Base-by-base conservation (phyloP, 2,113 vertebrate species). In the Pimephales promelas region DNA sequence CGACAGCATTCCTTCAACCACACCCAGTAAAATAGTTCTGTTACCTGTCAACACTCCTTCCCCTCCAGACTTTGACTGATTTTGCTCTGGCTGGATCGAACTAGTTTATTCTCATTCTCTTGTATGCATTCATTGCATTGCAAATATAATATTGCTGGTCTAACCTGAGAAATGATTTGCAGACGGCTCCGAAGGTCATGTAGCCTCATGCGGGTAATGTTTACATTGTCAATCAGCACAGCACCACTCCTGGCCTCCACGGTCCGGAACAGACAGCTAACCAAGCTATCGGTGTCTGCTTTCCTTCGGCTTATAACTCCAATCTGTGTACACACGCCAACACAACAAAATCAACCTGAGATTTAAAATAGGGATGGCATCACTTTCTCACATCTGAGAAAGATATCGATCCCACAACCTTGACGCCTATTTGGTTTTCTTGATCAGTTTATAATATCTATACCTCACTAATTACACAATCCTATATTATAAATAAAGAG, bases 151-250 rank as follows among this genome's bases (percentile, higher is more conserved):
- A 34, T 22, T 45, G 22, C 76, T 10, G 0, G 3, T 52, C 81
- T 87, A 81, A 93, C 91, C 90, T 94, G 90, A 68, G 93, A 91
- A 86, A 93, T 93, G 82, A 92, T 88, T 40, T 93, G 93, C 72
- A 94, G 88, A 83, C 88, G 90, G 71, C 90, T 81, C 56, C 77
- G 43, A 61, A 94, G 85, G 79, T 94, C 91, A 71, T 92, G 92
- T 31, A 94, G 90, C 74, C 91, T 92, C 79, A 92, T 78, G 66
- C 87, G 87, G 64, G 89, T 88, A 83, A 92, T 90, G 73, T 94
- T 92, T 71, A 93, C 88, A 59, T 88, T 88, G 86, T 95, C 90
- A 2, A 92, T 92, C 66, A 94, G 85, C 85, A 94, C 89, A 88
- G 90, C 90, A 45, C 92, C 91, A 89, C 88, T 86, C 36, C 73